Evolutionary conservation across 2,888 invertebrate species (phyloP).

Genomic region (Lithophane leautieri): DNA sequence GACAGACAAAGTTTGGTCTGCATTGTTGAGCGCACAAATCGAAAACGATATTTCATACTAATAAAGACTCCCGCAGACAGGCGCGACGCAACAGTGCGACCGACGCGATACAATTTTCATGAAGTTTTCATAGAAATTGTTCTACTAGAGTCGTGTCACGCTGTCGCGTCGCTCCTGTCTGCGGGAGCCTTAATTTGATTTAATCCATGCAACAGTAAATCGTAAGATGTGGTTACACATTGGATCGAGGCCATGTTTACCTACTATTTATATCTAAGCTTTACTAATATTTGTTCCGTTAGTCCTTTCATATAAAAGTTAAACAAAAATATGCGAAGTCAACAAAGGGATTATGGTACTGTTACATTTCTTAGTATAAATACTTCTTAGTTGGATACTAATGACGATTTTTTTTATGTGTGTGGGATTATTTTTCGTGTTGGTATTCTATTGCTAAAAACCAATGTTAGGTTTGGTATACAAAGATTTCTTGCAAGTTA

Average conservation of each 20-base stretch:
- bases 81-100: too few species aligned
- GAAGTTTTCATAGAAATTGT: too few species aligned
- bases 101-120: too few species aligned
- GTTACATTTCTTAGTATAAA: not conserved
- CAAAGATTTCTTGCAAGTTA: too few species aligned
- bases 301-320: conserved; percentile 29
- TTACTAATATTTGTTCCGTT: conserved; percentile 36
- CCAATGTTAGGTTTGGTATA: not conserved
- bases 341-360: conserved; percentile 31
- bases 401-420: not conserved
- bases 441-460: not conserved
- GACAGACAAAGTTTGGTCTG: too few species aligned
- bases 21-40: too few species aligned
- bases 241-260: not conserved
- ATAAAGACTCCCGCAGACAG: too few species aligned
- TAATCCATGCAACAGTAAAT: not conserved
- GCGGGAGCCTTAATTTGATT: not conserved
- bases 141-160: too few species aligned
- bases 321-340: conserved; percentile 33
- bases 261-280: not conserved
- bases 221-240: not conserved
- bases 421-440: not conserved
- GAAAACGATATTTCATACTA: too few species aligned
- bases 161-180: too few species aligned
- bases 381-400: not conserved